Base-by-base conservation (phyloP, 1,140 invertebrate genomes). In the Theocolax elegans region DNA sequence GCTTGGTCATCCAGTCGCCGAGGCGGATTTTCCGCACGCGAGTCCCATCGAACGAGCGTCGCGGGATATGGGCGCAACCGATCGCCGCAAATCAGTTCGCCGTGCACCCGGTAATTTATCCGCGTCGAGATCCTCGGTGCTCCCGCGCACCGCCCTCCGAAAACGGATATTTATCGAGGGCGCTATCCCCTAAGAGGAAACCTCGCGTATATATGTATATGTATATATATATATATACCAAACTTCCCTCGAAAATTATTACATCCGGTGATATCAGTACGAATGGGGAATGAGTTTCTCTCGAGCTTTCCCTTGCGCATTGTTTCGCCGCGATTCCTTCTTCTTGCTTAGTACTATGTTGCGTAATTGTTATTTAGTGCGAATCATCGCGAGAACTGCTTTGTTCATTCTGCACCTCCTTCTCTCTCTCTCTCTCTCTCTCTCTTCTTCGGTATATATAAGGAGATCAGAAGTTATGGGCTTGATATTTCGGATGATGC, bases 91-190 rank as follows among this genome's bases (percentile, higher is more conserved):
- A 70, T 70, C 67, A 64, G 67, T 64, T 70, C 27, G 29, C 25
- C 21, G n/a, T n/a, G n/a, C 42, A 64, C 48, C 15, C 51, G 31
- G 38, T 64, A 46, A 46, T 70, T 70, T 64, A 58, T 70, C 42
- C 59, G 17, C 17, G 67, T 58, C 51, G 13, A 56, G 42, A 6
- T 4, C 25, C 12, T 13, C 13, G 31, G 4, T 35, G 10, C 31
- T 35, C 31, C 10, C 10, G 31, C 15, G 7, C 8, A 21, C 10
- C 4, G 40, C 23, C 9, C 25, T 1, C 21, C 15, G 49, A 58
- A 64, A 70, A 70, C 27, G 40, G 60, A 70, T 56, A 70, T 70
- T 70, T 70, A 64, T 64, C 27, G 67, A 63, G 17, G 19, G 23
- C 29, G 17, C 1, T 21, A 12, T 63, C 40, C 49, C 44, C 46